These are phyloP conservation scores for Zosterops japonicus DNA, from an alignment of 2,113 vertebrate genomes.

Conservation along the genomic window DNA sequence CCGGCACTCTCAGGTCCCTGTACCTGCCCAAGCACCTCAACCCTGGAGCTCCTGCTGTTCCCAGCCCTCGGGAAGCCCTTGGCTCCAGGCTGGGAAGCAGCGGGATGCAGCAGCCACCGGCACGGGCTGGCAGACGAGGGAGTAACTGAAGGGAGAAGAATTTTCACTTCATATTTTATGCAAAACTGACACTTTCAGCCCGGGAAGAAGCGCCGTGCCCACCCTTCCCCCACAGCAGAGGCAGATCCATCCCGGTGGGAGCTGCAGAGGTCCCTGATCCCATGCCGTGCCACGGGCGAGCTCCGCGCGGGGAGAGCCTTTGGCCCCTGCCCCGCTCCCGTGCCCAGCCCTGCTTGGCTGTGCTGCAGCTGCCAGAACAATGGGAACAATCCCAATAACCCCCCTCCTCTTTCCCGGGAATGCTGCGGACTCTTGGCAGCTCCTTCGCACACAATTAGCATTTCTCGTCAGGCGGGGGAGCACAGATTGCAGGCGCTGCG, in stretches of 20 bases:
- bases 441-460: slow-evolving; percentile 60
- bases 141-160: neutral
- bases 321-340: neutral
- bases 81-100: neutral
- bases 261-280: accelerated
- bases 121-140: neutral
- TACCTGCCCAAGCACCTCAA: neutral
- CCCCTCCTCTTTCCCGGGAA: neutral
- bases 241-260: neutral
- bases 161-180: slow-evolving; percentile 3
- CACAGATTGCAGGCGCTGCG: slow-evolving; percentile 55
- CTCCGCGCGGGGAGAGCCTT: neutral
- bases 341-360: neutral
- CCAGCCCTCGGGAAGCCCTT: neutral
- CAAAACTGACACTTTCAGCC: neutral
- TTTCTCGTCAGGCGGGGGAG: slow-evolving; percentile 35
- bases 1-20: accelerated
- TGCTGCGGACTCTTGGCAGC: slow-evolving; percentile 49
- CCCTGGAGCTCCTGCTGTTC: neutral
- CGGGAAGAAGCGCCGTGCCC: neutral
- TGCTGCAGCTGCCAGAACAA: slow-evolving; percentile 51
- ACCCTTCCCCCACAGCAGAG: neutral
- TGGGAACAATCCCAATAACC: slow-evolving; percentile 5
- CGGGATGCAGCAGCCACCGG: neutral
- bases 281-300: accelerated